Base-by-base conservation (phyloP, 92 coral and sea anemone species). In the Phenganax stokvisi region DNA sequence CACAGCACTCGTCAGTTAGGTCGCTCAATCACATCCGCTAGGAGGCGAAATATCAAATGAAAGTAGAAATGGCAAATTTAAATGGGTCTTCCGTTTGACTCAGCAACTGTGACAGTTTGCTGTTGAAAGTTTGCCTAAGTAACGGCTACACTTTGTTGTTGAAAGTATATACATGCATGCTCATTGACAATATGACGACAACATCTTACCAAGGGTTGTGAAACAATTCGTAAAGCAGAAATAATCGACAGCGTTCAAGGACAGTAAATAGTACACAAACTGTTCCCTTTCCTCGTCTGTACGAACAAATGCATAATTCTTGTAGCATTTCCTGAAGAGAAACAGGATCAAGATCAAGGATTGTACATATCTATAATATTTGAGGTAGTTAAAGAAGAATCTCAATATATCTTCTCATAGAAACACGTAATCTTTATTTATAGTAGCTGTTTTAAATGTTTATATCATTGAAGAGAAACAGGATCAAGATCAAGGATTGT, bases 241-340 rank as follows among this genome's bases (percentile, higher is more conserved):
- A 87, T 91, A 94, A 63, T 92, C 98, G 9, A 94, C 98, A 63
- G 98, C 97, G 31, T 90, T 94, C 30, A 94, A 89, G 1, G 98
- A 94, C 72, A 94, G 84, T 62, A 94, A 87, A 72, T 94, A 96
- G 74, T 76, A 87, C 74, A 94, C 75, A 78, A 94, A 90, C 78
- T 94, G 98, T 63, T 94, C 98, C 64, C 90, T 87, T 79, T 94
- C 98, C 67, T 94, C 98, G 61, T 94, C 98, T 27, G 98, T 91
- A 52, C 97, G 88, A 60, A 94, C 79, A 76, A 94, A 94, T 7
- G 98, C 98, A 68, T 94, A 94, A 59, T 91, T 90, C 53, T 91
- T 91, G 74, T 94, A 94, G 55, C 92, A 80, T 61, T 87, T 77
- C 83, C 98, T 94, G 86, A 47, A 65, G 74, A 57, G 6, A 29